Base-by-base conservation (phyloP, 2,888 invertebrate species). In the Lithophane leautieri region DNA sequence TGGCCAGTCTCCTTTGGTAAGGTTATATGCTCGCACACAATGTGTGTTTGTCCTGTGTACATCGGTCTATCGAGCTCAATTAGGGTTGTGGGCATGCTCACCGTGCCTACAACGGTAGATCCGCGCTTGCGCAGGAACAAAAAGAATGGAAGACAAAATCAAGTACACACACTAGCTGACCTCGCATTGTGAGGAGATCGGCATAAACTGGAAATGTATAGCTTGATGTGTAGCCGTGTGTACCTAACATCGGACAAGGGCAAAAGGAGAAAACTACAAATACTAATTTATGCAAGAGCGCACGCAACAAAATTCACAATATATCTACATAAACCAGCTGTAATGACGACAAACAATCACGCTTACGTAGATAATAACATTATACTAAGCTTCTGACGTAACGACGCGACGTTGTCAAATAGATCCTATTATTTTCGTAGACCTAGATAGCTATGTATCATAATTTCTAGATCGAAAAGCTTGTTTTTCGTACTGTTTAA, bases 271-370 rank as follows among this genome's bases (percentile, higher is more conserved):
- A 40, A 34, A 14, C 4, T 62, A 42, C n/a, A 42, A n/a, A 63
- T 19, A 16, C 25, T 44, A 7, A 44, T 63, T 19, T 19, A 22
- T n/a, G 8, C 4, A 62, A 40, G 40, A 40, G 14, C 0, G 1
- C 8, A 28, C 8, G 19, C 22, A 62, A 34, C 34, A 34, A 40
- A n/a, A 4, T 40, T 40, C 40, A 22, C 7, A 47, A 65, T 12
- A 28, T 12, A 44, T 63, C 44, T 65, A 44, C 28, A 44, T 40
- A 60, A 4, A 58, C 25, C 56, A 67, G 61, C 50, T 78, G 61
- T 25, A 56, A 54, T 66, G 78, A 78, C 78, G 69, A 69, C 60
- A 66, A 56, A 54, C 25, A 42, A 54, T 65, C 68, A 50, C 47
- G 44, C 60, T 47, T 44, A 70, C 65, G 61, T 56, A 28, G 74